A percentile compares a stretch with the other conserved stretches of the same genome.
Conservation (phyloP, 2,797 vertebrate genomes). For the Adrianichthys oophorus region DNA sequence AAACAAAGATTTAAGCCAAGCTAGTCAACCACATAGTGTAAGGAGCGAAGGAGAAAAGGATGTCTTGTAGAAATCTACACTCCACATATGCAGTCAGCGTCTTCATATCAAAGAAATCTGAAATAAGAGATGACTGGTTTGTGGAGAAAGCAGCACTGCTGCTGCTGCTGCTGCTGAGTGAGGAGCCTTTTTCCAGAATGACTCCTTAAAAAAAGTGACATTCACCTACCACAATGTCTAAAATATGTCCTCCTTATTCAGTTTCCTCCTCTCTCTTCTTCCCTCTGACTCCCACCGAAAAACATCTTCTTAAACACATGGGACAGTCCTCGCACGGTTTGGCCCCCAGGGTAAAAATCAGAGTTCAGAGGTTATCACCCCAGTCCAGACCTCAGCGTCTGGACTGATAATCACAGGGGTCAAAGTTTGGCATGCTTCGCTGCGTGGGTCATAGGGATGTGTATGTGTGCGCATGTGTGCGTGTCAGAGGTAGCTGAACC, state of each 20-base stretch:
- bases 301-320: slow-evolving; percentile 36
- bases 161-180: slow-evolving; percentile 37
- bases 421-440: slow-evolving; percentile 74
- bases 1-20: slow-evolving; percentile 14
- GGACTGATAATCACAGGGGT: slow-evolving; percentile 76
- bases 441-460: slow-evolving; percentile 64
- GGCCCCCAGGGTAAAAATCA: slow-evolving; percentile 70
- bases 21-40: slow-evolving; percentile 23
- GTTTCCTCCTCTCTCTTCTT: slow-evolving; percentile 15
- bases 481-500: slow-evolving; percentile 43
- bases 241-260: slow-evolving; percentile 34
- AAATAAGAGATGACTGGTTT: slow-evolving; percentile 9
- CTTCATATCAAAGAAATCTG: slow-evolving; percentile 27
- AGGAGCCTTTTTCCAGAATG: slow-evolving; percentile 22
- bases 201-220: slow-evolving; percentile 19
- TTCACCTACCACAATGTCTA: slow-evolving; percentile 29
- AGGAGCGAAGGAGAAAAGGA: slow-evolving; percentile 19
- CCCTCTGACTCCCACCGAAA: slow-evolving; percentile 24
- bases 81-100: slow-evolving; percentile 10
- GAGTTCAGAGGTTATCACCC: slow-evolving; percentile 79
- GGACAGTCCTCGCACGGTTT: slow-evolving; percentile 23
- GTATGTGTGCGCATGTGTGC: slow-evolving; percentile 24
- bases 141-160: slow-evolving; percentile 15
- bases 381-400: slow-evolving; percentile 66
- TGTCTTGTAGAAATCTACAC: slow-evolving; percentile 23